Percentiles rank a stretch among this genome's conserved stretches.
These are phyloP conservation scores for Drosophila melanosoma DNA, from an alignment of 2,888 invertebrate genomes.

Conservation along the genomic window DNA sequence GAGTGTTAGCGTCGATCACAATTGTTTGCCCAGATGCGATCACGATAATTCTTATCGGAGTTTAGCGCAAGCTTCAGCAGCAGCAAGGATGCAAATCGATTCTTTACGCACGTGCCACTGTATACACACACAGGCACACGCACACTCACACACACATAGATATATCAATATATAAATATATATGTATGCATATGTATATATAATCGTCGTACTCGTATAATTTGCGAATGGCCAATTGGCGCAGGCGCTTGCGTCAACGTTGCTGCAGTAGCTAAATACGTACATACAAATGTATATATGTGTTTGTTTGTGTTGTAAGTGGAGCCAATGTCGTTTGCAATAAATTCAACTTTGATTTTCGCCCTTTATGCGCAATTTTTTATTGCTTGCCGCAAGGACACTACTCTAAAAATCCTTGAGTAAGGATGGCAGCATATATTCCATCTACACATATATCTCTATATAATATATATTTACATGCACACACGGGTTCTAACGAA, in stretches of 20 bases:
- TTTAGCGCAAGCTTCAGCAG: slow-evolving; percentile 14
- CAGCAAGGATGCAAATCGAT: slow-evolving; percentile 37
- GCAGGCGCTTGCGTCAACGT: slow-evolving; percentile 41
- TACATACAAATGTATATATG: neutral
- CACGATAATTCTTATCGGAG: slow-evolving; percentile 14
- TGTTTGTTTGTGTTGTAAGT: slow-evolving; percentile 4
- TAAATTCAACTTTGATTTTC: slow-evolving; percentile 37
- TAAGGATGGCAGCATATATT: slow-evolving; percentile 8
- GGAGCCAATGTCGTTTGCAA: slow-evolving; percentile 43
- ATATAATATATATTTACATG: slow-evolving; percentile 1
- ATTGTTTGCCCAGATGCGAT: slow-evolving; percentile 12
- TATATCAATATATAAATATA: neutral
- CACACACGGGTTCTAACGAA: slow-evolving; percentile 23
- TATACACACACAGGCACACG: neutral
- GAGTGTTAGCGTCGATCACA: neutral
- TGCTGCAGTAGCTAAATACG: slow-evolving; percentile 24
- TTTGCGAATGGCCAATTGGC: slow-evolving; percentile 34
- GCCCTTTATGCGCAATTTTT: slow-evolving; percentile 27
- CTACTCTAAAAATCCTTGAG: slow-evolving; percentile 39
- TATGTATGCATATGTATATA: neutral
- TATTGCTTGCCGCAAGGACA: slow-evolving; percentile 45
- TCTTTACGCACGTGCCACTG: slow-evolving; percentile 46
- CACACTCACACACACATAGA: neutral
- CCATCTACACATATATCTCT: neutral
- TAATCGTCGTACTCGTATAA: slow-evolving; percentile 11